Conservation (phyloP, 1,140 invertebrate species). For the Cryptotermes secundus region DNA sequence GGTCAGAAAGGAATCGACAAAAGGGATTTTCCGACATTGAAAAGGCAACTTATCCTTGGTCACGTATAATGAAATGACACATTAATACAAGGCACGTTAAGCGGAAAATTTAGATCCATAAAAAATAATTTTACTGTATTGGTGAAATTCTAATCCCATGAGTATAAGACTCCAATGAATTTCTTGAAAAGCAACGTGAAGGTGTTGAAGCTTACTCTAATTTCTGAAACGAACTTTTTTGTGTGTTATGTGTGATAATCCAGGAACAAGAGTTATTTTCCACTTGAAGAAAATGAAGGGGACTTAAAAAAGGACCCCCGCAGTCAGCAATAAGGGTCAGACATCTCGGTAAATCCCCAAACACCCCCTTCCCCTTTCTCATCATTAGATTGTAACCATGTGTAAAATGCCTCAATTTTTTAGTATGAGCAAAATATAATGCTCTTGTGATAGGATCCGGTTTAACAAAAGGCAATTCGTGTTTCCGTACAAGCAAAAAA, state of each 20-base stretch:
- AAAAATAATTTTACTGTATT: no score
- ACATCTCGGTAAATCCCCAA: not conserved
- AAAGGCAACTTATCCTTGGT: no score
- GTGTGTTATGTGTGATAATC: not conserved
- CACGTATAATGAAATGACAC: no score
- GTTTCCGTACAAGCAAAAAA: not conserved
- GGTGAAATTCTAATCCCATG: not conserved
- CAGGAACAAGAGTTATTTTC: not conserved
- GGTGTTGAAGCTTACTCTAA: not conserved
- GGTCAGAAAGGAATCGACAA: not conserved
- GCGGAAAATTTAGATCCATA: no score
- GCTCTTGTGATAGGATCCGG: not conserved
- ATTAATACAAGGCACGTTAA: no score
- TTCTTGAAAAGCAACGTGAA: not conserved
- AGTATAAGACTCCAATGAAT: not conserved
- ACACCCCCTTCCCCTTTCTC: no score
- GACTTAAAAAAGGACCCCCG: not conserved
- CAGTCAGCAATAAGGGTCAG: not conserved
- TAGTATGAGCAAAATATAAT: not conserved
- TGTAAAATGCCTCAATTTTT: no score
- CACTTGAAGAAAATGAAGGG: not conserved
- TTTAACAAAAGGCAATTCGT: not conserved
- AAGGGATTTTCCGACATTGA: not conserved
- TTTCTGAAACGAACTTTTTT: not conserved
- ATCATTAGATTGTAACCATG: no score